Conservation (phyloP, 1,140 invertebrate genomes). For the Caenorhabditis remanei region DNA sequence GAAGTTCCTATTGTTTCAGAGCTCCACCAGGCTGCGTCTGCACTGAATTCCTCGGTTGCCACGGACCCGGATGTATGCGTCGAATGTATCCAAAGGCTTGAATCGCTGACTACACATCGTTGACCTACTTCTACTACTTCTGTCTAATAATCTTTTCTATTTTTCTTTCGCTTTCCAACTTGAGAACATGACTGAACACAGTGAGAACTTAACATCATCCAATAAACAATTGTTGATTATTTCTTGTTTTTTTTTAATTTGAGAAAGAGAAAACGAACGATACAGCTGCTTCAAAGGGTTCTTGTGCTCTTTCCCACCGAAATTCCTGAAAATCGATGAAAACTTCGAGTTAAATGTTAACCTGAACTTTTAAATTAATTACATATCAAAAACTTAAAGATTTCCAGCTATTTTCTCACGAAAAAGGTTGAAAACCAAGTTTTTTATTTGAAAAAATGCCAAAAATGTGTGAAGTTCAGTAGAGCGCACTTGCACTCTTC, state of each 20-base stretch:
- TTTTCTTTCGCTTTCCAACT: background rate
- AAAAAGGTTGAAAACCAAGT: background rate
- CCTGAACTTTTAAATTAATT: no score
- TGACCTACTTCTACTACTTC: background rate
- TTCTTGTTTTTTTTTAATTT: background rate
- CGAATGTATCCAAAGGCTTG: constrained; percentile 28
- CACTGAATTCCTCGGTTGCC: constrained; percentile 29
- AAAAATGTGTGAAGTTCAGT: background rate
- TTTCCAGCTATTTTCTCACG: no score
- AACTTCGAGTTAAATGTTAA: no score
- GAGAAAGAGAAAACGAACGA: no score
- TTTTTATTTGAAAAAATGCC: background rate
- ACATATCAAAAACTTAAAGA: no score
- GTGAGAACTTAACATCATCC: constrained; percentile 8
- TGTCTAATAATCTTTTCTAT: background rate
- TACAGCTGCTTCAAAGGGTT: no score
- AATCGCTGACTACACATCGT: background rate
- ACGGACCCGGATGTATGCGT: constrained; percentile 34
- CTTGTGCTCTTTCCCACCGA: no score
- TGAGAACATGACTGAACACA: constrained; percentile 19
- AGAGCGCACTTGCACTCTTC: background rate
- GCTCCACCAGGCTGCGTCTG: constrained; percentile 40
- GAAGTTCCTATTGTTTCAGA: background rate
- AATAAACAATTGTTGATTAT: constrained; percentile 24
- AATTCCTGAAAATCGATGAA: no score